Conservation (phyloP, 2,113 vertebrate genomes). For the Rattus norvegicus region GRCr8 NC_086027.1:80823001-80823500, state of each 20-base stretch:
- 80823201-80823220: constrained; percentile 55
- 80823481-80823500: constrained; percentile 1
- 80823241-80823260: constrained; percentile 48
- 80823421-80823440: not conserved
- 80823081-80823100: constrained; percentile 13
- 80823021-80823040: not conserved
- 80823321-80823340: not conserved
- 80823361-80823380: constrained; percentile 49
- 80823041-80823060: constrained; percentile 9
- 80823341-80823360: not conserved
- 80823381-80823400: not conserved
- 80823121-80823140: constrained; percentile 35
- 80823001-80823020: constrained; percentile 50
- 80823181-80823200: constrained; percentile 65
- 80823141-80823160: constrained; percentile 56
- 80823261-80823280: constrained; percentile 51
- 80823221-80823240: constrained; percentile 69
- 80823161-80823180: constrained; percentile 65
- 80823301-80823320: not conserved
- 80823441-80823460: not conserved
- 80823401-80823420: constrained; percentile 57
- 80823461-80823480: constrained; percentile 12
- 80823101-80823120: constrained; percentile 19
- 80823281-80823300: constrained; percentile 39
- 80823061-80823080: not conserved